Evolutionary conservation across 2,797 vertebrate species (phyloP).

Genomic region (Arvicola amphibius): DNA sequence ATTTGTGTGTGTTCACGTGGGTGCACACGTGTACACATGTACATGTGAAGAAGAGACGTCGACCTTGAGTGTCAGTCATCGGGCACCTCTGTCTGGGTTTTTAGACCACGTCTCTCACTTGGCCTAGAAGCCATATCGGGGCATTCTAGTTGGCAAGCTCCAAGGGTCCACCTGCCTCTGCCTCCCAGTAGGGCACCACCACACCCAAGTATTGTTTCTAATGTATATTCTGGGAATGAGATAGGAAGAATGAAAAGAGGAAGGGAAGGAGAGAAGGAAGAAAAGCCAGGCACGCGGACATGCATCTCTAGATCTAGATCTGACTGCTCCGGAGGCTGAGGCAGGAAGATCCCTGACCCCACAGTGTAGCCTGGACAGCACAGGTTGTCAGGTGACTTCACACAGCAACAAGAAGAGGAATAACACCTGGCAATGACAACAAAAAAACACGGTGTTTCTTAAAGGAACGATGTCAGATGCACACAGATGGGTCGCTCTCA

Average conservation of each 20-base stretch:
- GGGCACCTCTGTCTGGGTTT: background rate
- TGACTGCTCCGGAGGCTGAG: background rate
- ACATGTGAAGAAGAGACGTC: background rate
- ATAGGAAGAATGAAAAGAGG: background rate
- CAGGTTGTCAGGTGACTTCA: background rate
- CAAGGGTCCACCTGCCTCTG: background rate
- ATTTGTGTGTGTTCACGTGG: background rate
- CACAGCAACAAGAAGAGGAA: background rate
- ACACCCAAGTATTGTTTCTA: background rate
- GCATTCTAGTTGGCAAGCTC: background rate
- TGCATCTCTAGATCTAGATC: background rate
- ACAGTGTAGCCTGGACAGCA: background rate
- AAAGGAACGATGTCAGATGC: background rate
- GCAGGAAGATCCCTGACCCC: background rate
- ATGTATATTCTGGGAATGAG: background rate
- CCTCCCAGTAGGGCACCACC: background rate
- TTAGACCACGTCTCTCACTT: background rate
- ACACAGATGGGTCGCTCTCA: background rate
- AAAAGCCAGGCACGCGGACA: background rate
- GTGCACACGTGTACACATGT: too few species aligned
- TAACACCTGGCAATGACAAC: background rate
- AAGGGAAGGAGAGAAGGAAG: background rate
- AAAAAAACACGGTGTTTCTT: background rate
- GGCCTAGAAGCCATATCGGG: background rate
- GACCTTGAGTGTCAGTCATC: background rate